A percentile compares a stretch with the other conserved stretches of the same genome.
These are phyloP conservation scores for Calonectris borealis DNA, from an alignment of 2,113 vertebrate genomes.

Conservation along the genomic window DNA sequence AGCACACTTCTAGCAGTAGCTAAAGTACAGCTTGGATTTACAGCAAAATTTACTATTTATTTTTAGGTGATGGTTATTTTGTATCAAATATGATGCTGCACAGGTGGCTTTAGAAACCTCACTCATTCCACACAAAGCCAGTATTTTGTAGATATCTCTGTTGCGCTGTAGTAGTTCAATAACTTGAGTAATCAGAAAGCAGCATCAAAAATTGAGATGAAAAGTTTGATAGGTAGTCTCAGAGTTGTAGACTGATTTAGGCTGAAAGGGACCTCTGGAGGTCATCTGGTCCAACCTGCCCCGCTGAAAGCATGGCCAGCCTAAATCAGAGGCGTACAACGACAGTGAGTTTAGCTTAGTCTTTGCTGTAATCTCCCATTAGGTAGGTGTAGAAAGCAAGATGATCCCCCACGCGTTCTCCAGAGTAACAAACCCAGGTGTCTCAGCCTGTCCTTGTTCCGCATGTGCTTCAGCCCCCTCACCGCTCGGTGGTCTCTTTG, in stretches of 20 bases:
- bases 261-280: background rate
- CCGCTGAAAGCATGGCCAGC: background rate
- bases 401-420: background rate
- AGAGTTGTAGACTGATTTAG: background rate
- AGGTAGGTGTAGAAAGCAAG: background rate
- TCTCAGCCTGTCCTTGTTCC: background rate
- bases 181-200: background rate
- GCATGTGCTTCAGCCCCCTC: accelerated
- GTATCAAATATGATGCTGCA: background rate
- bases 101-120: background rate
- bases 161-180: background rate
- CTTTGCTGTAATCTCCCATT: background rate
- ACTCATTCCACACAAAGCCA: background rate
- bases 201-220: background rate
- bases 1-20: background rate
- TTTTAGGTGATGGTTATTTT: background rate
- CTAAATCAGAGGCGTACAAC: background rate
- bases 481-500: background rate
- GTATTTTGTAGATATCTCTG: background rate
- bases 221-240: background rate
- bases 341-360: background rate
- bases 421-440: background rate
- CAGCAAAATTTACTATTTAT: background rate
- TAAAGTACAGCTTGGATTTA: background rate
- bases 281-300: background rate